Base-by-base conservation (phyloP, 2,797 vertebrate genomes). In the Borostomias antarcticus region DNA sequence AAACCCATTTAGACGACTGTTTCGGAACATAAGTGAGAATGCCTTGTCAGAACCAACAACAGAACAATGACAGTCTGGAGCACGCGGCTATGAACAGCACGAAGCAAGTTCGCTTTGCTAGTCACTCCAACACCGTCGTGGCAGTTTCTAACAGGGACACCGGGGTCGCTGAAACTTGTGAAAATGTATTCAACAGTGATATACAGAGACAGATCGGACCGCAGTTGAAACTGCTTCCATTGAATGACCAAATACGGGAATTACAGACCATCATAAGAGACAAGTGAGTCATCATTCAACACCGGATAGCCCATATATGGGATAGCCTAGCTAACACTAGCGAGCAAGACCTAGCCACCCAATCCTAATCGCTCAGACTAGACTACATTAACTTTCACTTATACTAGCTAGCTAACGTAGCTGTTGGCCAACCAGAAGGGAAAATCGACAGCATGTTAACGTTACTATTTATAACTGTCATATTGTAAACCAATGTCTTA, bases 241-340 rank as follows among this genome's bases (percentile, higher is more conserved):
- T 94, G 90, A 95, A 93, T 77, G 93, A 95, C 75, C 93, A 94
- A 85, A 93, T 95, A 73, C 89, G 93, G 45, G 94, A 95, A 75
- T 88, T 94, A 21, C 93, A 95, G 88, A 94, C 93, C 40, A 94
- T 94, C 90, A 94, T 95, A 83, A 85, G 93, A 62, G 94, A 94
- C 86, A 94, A 91, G 93, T 94, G 75, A 91, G 92, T 77, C n/a
- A 23, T 50, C 30, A 54, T 2, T 50, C 17, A 11, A 2, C 33
- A 53, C 30, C 32, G n/a, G 25, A n/a, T n/a, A n/a, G n/a, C n/a
- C n/a, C n/a, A n/a, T n/a, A n/a, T n/a, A n/a, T n/a, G n/a, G n/a
- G n/a, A n/a, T n/a, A n/a, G n/a, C n/a, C n/a, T n/a, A n/a, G n/a
- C n/a, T n/a, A n/a, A n/a, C n/a, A n/a, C n/a, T n/a, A n/a, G n/a